Evolutionary conservation across 2,797 vertebrate species (phyloP).

Genomic region (Odontamblyopus lacepedii): DNA sequence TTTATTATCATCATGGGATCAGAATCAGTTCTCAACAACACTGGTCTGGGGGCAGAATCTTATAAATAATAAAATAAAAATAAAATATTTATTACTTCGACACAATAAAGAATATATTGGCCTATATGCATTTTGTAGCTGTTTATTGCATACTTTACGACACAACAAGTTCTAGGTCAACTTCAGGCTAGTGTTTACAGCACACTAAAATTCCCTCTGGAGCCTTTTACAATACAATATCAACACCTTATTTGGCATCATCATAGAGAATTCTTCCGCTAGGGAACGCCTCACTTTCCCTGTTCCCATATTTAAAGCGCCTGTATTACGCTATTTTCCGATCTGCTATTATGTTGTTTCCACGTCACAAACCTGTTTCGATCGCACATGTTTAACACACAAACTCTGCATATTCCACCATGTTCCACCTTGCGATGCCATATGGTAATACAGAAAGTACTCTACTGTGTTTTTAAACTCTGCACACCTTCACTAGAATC

Average conservation of each 20-base stretch:
- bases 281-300: conserved; percentile 34
- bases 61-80: too few species aligned
- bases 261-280: conserved; percentile 27
- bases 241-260: conserved; percentile 38
- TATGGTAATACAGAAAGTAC: too few species aligned
- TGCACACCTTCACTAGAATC: too few species aligned
- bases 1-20: too few species aligned
- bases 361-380: too few species aligned
- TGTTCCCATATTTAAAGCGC: conserved; percentile 21
- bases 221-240: conserved; percentile 34
- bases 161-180: conserved; percentile 21
- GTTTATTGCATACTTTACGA: conserved; percentile 22
- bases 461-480: too few species aligned
- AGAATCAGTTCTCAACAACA: too few species aligned
- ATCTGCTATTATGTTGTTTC: too few species aligned
- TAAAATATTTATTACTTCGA: neutral
- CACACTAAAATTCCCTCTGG: conserved; percentile 38
- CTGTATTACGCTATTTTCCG: too few species aligned
- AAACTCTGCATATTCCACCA: too few species aligned
- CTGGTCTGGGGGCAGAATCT: neutral
- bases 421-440: too few species aligned
- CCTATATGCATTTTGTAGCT: neutral
- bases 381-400: too few species aligned
- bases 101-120: neutral
- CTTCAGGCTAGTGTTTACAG: conserved; percentile 21